A percentile compares a stretch with the other conserved stretches of the same genome.
Evolutionary conservation across 2,888 invertebrate species (phyloP).

Genomic region (Deilephila elpenor): DNA sequence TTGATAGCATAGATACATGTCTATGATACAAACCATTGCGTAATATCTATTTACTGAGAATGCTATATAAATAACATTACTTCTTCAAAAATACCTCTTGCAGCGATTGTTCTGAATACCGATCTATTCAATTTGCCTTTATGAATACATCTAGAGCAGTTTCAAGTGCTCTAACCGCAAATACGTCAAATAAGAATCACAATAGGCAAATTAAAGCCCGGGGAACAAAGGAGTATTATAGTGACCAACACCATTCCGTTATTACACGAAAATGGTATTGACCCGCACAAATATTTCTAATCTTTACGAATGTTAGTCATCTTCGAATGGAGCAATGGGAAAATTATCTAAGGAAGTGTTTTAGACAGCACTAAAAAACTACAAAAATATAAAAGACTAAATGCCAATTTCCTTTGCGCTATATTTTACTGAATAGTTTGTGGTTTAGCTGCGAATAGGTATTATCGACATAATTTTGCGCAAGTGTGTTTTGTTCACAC

Average conservation of each 20-base stretch:
- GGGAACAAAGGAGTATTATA: constrained; percentile 19
- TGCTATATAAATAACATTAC: neutral
- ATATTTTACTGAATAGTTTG: no score
- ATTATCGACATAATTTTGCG: no score
- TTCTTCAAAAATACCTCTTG: constrained; percentile 4
- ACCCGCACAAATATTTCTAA: neutral
- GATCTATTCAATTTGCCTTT: constrained; percentile 13
- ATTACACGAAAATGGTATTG: constrained; percentile 7
- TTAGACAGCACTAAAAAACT: neutral
- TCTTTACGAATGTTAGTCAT: neutral
- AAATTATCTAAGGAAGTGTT: neutral
- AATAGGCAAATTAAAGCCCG: constrained; percentile 6
- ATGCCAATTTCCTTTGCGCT: no score
- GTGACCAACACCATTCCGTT: constrained; percentile 7
- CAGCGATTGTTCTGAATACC: constrained; percentile 23
- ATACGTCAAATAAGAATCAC: neutral
- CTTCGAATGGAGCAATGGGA: neutral
- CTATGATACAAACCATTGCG: no score
- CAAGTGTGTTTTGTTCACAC: no score
- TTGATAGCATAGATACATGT: no score
- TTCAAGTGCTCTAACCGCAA: constrained; percentile 19
- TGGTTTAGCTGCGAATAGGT: no score
- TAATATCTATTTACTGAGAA: no score
- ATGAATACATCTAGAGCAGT: constrained; percentile 27
- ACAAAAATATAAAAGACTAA: neutral